Evolutionary conservation across 2,113 vertebrate genomes (phyloP).

Genomic region (Vireo altiloquus): DNA sequence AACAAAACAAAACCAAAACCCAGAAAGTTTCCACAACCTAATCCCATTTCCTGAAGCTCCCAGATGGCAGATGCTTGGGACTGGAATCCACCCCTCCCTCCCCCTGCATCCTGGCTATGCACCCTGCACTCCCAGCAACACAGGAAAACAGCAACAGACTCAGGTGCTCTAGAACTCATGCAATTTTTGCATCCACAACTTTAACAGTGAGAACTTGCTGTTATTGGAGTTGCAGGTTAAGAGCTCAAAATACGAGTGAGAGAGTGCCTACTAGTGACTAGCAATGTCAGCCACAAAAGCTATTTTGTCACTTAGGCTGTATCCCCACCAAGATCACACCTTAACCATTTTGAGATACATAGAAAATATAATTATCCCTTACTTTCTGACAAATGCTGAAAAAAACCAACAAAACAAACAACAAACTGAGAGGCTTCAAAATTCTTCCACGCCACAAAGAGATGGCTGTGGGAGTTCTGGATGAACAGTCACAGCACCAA

Average conservation of each 20-base stretch:
- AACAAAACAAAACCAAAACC: fast-evolving
- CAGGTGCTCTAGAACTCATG: not conserved
- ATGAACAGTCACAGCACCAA: not conserved
- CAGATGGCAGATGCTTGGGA: not conserved
- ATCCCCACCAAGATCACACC: not conserved
- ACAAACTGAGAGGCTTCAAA: not conserved
- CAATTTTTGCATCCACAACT: not conserved
- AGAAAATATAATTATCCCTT: not conserved
- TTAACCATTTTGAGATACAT: not conserved
- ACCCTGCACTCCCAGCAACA: not conserved
- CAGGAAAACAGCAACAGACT: fast-evolving
- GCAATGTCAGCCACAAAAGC: not conserved
- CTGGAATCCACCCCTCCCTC: not conserved
- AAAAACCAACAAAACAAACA: not conserved
- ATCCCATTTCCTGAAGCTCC: constrained; percentile 23
- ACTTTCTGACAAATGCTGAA: not conserved
- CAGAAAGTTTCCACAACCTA: constrained; percentile 2
- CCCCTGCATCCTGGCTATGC: not conserved
- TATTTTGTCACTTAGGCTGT: not conserved
- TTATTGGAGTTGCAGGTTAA: not conserved
- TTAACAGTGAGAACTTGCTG: not conserved
- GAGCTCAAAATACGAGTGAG: not conserved
- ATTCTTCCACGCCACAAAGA: not conserved
- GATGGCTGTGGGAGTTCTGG: not conserved
- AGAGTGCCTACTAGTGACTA: not conserved